Conservation (phyloP, 2,113 vertebrate genomes). For the human (Homo sapiens) region GRCh38 chr7:101488001-101488500, state of each 20-base stretch:
- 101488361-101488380: no score
- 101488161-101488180: neutral
- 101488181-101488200: neutral
- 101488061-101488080: neutral
- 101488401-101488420: no score
- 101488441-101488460: no score
- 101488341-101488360: no score
- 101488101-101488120: neutral
- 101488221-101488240: neutral
- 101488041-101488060: neutral
- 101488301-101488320: neutral
- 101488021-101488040: neutral
- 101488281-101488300: neutral
- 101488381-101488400: no score
- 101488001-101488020: neutral
- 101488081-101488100: neutral
- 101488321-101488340: neutral
- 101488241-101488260: neutral
- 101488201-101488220: neutral
- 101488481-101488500: no score
- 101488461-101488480: no score
- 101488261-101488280: neutral
- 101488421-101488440: no score
- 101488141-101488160: neutral
- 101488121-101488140: no score